Evolutionary conservation across 2,888 invertebrate species (phyloP), one percentile per base, ranked within the genome.

Genomic region (Aspidiotus destructor): DNA sequence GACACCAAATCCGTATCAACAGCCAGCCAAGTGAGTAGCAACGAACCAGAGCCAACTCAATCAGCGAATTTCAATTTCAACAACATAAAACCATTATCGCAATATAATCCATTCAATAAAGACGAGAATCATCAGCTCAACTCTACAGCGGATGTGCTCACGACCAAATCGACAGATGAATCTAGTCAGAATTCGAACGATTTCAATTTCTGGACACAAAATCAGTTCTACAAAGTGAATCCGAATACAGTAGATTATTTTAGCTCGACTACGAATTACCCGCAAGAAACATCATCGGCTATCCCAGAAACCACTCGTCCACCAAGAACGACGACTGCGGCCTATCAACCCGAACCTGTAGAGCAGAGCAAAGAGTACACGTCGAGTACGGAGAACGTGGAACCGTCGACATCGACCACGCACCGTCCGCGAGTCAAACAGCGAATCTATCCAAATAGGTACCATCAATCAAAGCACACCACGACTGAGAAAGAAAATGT

Each of bases 101-200:
- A 71, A 41, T 72, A 62, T 72, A 72, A 72, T 69, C 72, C 57
- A 77, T 40, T 78, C 80, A 15, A 78, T 80, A 63, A 79, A 81
- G 72, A 71, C 11, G 53, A 60, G 10, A 64, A 62, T 28, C 58
- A 67, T 9, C 41, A 16, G 3, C 54, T 65, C 40, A 41, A 60
- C 8, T 28, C 54, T 0, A 55, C 70, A 1, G 54, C 69, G 53
- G 73, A 73, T 6, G 71, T 74, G 28, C 73, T 75, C 0, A 75
- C 75, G 0, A 73, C 75, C 2, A 71, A 76, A 7, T 73, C 74
- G 2, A 73, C 76, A 1, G 72, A 72, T 41, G 2, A 73, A 72
- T 0, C 73, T 72, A 5, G 73, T 73, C 41, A 73, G 73, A 8
- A 73, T 73, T 7, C 73, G 2, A 28, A 58, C 28, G 28, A 28